A percentile compares a stretch with the other conserved stretches of the same genome.
These are phyloP conservation scores for Bryconaethiops microstoma DNA, from an alignment of 2,797 vertebrate species.

Conservation along the genomic window DNA sequence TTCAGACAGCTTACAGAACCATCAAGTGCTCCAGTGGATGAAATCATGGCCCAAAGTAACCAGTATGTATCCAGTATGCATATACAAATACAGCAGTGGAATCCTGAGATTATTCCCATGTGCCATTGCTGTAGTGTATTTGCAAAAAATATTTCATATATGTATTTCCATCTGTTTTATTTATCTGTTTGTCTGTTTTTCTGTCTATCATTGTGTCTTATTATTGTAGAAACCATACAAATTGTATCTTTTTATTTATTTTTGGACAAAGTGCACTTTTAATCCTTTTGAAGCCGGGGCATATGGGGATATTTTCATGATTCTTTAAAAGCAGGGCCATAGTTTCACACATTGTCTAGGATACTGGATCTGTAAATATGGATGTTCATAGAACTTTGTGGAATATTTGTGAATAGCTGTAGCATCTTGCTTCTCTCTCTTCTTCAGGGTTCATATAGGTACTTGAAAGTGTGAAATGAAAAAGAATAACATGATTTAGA, in stretches of 20 bases:
- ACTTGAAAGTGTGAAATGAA: background rate
- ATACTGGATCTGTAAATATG: background rate
- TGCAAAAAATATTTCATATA: background rate
- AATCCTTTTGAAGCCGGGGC: background rate
- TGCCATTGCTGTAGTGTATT: slow-evolving; percentile 10
- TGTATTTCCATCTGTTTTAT: background rate
- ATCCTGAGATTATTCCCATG: slow-evolving; percentile 56
- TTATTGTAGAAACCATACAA: background rate
- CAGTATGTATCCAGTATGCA: slow-evolving; percentile 81
- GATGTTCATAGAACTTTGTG: background rate
- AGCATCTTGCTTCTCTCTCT: background rate
- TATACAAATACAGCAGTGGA: slow-evolving; percentile 60
- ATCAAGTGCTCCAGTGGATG: slow-evolving; percentile 87
- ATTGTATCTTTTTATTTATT: background rate
- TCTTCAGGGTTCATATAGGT: background rate
- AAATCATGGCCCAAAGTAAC: slow-evolving; percentile 85
- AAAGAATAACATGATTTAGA: too few species aligned
- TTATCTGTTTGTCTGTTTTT: background rate
- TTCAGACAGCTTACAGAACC: slow-evolving; percentile 85
- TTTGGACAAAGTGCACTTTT: background rate
- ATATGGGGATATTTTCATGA: slow-evolving; percentile 8
- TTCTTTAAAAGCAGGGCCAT: slow-evolving; percentile 41
- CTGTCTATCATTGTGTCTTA: background rate
- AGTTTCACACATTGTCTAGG: slow-evolving; percentile 26
- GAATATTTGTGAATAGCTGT: too few species aligned